A percentile compares a stretch with the other conserved stretches of the same genome.
phyloP scores from a whole-genome alignment of 2,888 invertebrate genomes.

The Stenotaenia linearis region DNA sequence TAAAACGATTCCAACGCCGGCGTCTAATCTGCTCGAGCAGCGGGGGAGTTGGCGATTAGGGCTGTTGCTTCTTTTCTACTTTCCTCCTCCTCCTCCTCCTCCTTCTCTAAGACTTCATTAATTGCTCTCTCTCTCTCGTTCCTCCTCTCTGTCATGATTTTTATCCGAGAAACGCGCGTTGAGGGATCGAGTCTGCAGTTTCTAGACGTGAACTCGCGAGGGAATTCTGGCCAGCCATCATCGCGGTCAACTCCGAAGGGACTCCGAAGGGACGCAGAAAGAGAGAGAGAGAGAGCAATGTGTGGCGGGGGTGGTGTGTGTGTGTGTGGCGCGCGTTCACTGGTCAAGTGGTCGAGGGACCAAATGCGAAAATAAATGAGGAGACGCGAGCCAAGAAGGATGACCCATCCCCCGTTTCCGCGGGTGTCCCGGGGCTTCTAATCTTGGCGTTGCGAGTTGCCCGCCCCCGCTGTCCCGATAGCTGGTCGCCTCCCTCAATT shows the following conservation, averaged over 20 bases:
- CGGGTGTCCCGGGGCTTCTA: slow-evolving; percentile 30
- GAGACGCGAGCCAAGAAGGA: slow-evolving; percentile 28
- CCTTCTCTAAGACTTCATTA: slow-evolving; percentile 11
- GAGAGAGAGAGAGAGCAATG: not conserved
- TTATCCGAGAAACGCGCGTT: slow-evolving; percentile 12
- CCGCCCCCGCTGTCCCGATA: slow-evolving; percentile 26
- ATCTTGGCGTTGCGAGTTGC: slow-evolving; percentile 27
- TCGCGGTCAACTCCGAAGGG: slow-evolving; percentile 24
- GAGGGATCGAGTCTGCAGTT: slow-evolving; percentile 3
- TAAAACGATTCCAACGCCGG: slow-evolving; percentile 26
- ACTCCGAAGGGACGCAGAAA: not conserved
- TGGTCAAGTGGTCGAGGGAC: slow-evolving; percentile 24
- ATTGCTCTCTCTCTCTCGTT: not conserved
- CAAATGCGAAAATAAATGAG: slow-evolving; percentile 26
- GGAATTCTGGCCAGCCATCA: slow-evolving; percentile 18
- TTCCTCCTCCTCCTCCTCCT: not conserved
- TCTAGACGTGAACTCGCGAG: not conserved
- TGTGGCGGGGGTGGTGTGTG: not conserved
- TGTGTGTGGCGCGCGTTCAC: not conserved
- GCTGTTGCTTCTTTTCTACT: slow-evolving; percentile 16
- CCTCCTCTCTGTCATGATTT: not conserved
- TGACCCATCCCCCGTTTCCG: slow-evolving; percentile 27
- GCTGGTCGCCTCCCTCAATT: slow-evolving; percentile 26
- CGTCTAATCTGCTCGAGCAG: slow-evolving; percentile 26
- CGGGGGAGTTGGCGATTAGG: slow-evolving; percentile 26